Base-by-base conservation (phyloP, 2,888 invertebrate species). In the Clanis bilineata region DNA sequence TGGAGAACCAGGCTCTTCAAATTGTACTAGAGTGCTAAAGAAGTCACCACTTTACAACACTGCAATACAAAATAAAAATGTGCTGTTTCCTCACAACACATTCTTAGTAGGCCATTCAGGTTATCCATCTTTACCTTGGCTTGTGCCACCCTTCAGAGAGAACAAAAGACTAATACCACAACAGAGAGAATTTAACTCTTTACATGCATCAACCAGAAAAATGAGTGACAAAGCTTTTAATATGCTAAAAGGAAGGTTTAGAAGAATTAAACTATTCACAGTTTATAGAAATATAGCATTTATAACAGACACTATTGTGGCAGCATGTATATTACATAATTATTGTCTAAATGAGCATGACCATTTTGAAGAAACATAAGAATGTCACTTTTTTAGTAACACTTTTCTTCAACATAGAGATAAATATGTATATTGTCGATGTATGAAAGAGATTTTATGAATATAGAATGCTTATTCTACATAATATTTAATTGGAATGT, bases 241-340 rank as follows among this genome's bases (percentile, higher is more conserved):
- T 55, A 65, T 77, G 2, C 66, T 86, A 58, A 86, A 85, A 62
- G 74, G 72, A 23, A 77, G 85, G 67, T 86, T 86, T 70, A 66
- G 74, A 60, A 71, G 86, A 67, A 72, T 86, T 28, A 85, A 83
- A 74, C 64, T 70, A 12, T 85, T 85, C 69, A 77, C 79, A 59
- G 83, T 83, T 2, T 86, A 86, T 65, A 81, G 85, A 72, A 82
- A 85, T 68, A 75, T 85, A 60, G 67, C 77, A 57, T 86, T 86
- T 70, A 84, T 86, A 59, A 85, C 82, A 59, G 85, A 86, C 60
- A 79, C 83, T 61, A 71, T 84, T 67, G 85, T 84, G 47, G 85
- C 85, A 57, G 83, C 86, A 59, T 86, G 86, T 66, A 82, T 86
- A 64, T 73, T 86, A 63, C 85, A 86, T 64, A 86, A 86, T 66